Evolutionary conservation across 2,113 vertebrate species (phyloP).

Genomic region (Casuarius casuarius): DNA sequence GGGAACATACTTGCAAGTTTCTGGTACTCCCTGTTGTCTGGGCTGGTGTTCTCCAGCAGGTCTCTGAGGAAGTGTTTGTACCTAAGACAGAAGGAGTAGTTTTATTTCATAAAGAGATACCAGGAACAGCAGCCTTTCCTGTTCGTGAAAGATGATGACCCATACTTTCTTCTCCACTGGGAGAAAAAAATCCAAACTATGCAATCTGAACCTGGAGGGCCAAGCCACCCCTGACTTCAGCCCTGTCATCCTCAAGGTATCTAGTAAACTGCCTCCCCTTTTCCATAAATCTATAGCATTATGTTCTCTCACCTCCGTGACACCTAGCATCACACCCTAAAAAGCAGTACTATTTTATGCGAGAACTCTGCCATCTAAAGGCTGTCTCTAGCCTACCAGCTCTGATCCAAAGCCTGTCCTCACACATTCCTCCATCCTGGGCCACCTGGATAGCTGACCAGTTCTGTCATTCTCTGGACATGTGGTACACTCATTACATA

Average conservation of each 20-base stretch:
- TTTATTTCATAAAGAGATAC: background rate
- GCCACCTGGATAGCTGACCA: background rate
- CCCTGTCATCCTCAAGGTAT: background rate
- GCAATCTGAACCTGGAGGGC: background rate
- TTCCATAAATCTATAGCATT: background rate
- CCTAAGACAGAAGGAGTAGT: constrained; percentile 67
- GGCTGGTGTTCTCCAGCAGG: constrained; percentile 87
- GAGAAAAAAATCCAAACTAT: background rate
- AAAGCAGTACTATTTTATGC: no score
- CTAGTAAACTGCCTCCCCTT: background rate
- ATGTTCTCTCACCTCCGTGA: background rate
- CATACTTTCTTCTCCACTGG: background rate
- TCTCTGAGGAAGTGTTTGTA: constrained; percentile 87
- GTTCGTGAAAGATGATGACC: background rate
- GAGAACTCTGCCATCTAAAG: background rate
- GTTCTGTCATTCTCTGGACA: background rate
- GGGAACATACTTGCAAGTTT: constrained; percentile 85
- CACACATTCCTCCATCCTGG: background rate
- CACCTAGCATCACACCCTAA: background rate
- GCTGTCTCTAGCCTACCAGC: background rate
- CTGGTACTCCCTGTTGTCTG: constrained; percentile 79
- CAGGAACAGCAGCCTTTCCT: background rate
- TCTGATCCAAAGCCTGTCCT: background rate
- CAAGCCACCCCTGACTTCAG: background rate
- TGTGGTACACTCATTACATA: background rate